Evolutionary conservation across 2,113 vertebrate genomes (phyloP).

Genomic region (Vicugna pacos): DNA sequence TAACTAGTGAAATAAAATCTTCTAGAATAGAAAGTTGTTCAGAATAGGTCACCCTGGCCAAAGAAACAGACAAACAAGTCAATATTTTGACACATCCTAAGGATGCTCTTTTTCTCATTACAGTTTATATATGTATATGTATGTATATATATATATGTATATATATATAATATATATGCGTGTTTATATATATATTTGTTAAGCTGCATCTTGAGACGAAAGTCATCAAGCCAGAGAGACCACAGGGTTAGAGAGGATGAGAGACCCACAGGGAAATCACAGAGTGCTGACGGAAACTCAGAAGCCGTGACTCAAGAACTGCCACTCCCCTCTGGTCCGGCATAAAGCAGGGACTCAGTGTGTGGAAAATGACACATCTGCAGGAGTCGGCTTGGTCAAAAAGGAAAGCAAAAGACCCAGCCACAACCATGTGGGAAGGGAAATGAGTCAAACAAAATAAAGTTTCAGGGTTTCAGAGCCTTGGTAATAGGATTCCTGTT

Average conservation of each 20-base stretch:
- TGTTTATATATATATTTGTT: neutral
- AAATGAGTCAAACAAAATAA: conserved; percentile 54
- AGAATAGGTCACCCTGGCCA: neutral
- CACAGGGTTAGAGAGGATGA: neutral
- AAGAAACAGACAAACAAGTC: conserved; percentile 32
- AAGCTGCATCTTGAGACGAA: conserved; percentile 46
- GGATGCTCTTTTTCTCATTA: neutral
- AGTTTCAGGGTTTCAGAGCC: neutral
- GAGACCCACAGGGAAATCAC: conserved; percentile 20
- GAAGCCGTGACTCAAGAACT: conserved; percentile 51
- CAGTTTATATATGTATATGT: neutral
- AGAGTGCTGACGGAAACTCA: neutral
- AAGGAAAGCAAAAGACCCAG: conserved; percentile 8
- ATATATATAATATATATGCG: no score
- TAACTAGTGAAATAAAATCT: conserved; percentile 19
- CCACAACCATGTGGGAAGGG: conserved; percentile 15
- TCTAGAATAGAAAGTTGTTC: neutral
- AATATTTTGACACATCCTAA: conserved; percentile 43
- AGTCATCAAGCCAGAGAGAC: conserved; percentile 59
- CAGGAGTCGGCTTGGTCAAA: neutral
- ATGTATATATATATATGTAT: neutral
- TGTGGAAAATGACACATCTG: conserved; percentile 56
- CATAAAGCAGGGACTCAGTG: neutral
- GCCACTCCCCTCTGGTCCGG: neutral
- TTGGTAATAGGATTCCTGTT: neutral